Evolutionary conservation across 2,113 vertebrate species (phyloP), one percentile per base, ranked within the genome.

Genomic region (Marmota flaviventris): DNA sequence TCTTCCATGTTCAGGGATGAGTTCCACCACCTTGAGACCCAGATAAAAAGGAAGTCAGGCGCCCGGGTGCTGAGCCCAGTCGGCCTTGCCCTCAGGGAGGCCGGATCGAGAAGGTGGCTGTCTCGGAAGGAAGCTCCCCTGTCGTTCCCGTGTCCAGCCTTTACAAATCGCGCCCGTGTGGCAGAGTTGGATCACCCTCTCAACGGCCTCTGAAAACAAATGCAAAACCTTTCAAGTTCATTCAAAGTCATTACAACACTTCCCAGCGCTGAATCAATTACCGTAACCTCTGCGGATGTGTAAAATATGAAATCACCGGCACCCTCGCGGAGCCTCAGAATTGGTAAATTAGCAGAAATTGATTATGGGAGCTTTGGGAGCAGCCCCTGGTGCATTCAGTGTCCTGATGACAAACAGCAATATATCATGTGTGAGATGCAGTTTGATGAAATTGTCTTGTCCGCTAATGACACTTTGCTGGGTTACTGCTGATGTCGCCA

Each of bases 141-240:
- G 18, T 97, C 90, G 92, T 98, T 98, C 98, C 98, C 98, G 96
- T 93, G 96, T 96, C 98, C 98, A 98, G 63, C 97, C 98, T 98
- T 98, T 98, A 98, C 97, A 97, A 98, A 98, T 97, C 69, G 97
- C 93, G 96, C 98, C 98, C 94, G 11, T 84, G 98, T 97, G 98
- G 97, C 96, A 83, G 92, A 97, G 98, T 98, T 95, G 95, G 97
- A 98, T 98, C 98, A 97, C 95, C 97, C 93, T 97, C 72, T 98
- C 98, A 97, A 98, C 97, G 97, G 97, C 97, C 97, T 93, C 87
- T 39, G 96, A 98, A 98, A 99, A 98, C 98, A 98, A 98, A 98
- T 97, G 98, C 98, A 98, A 98, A 98, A 98, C 98, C 98, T 98
- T 98, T 98, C 98, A 99, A 98, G 98, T 98, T 98, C 98, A 97